Percentiles rank a stretch among this genome's conserved stretches.
phyloP scores from a whole-genome alignment of 1,140 invertebrate genomes.

The Teleopsis dalmanni region DNA sequence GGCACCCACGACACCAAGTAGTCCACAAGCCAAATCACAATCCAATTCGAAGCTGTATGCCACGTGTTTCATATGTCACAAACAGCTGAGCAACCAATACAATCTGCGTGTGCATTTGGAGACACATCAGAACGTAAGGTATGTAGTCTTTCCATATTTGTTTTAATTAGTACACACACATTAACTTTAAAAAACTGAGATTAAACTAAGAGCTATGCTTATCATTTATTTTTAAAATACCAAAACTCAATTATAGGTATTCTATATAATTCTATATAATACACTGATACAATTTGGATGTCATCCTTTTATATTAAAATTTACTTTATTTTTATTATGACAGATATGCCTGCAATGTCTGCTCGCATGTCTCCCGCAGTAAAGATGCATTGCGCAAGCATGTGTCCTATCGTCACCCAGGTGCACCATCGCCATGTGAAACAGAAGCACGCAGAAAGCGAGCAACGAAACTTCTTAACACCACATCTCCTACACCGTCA shows the following conservation, averaged over 20 bases:
- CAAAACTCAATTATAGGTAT: too few species aligned
- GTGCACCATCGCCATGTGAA: slow-evolving; percentile 43
- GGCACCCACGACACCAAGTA: slow-evolving; percentile 1
- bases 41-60: slow-evolving; percentile 49
- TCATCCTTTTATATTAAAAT: not conserved
- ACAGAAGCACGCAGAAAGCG: slow-evolving; percentile 37
- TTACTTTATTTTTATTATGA: not conserved
- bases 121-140: slow-evolving; percentile 74
- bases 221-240: too few species aligned
- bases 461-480: slow-evolving; percentile 23
- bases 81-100: slow-evolving; percentile 82
- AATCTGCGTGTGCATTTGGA: slow-evolving; percentile 83
- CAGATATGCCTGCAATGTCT: slow-evolving; percentile 69
- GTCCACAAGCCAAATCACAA: slow-evolving; percentile 28
- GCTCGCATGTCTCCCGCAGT: slow-evolving; percentile 75
- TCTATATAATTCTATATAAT: too few species aligned
- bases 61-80: slow-evolving; percentile 79
- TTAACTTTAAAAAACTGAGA: too few species aligned
- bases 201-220: too few species aligned
- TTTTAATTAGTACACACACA: too few species aligned
- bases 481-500: not conserved
- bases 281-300: not conserved
- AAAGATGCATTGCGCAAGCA: slow-evolving; percentile 80
- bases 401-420: slow-evolving; percentile 74
- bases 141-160: too few species aligned